phyloP scores from a whole-genome alignment of 2,797 vertebrate species.

The Enteromius trimaculatus region DNA sequence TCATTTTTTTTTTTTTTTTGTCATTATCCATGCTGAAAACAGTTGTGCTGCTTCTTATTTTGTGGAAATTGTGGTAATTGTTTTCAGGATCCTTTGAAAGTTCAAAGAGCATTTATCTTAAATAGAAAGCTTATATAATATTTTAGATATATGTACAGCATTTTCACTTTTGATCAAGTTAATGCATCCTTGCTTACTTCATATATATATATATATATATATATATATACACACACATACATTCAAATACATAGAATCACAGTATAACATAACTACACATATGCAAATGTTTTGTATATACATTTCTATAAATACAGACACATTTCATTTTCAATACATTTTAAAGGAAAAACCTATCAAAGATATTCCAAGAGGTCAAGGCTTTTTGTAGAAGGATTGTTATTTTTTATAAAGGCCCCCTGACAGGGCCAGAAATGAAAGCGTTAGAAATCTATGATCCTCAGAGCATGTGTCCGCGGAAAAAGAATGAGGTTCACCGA shows the following conservation, averaged over 20 bases:
- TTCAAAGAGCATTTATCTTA: background rate
- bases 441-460: slow-evolving; percentile 71
- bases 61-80: background rate
- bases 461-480: slow-evolving; percentile 61
- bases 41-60: background rate
- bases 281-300: background rate
- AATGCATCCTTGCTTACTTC: background rate
- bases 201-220: background rate
- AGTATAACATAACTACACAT: background rate
- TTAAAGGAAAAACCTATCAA: slow-evolving; percentile 28
- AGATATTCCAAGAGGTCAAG: slow-evolving; percentile 56
- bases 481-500: slow-evolving; percentile 79
- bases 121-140: background rate
- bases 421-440: slow-evolving; percentile 55
- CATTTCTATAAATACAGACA: background rate
- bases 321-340: background rate
- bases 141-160: background rate
- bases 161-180: background rate
- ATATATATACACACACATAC: no score
- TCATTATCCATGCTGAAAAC: no score
- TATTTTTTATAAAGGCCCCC: slow-evolving; percentile 60
- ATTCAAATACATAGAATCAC: background rate
- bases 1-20: no score
- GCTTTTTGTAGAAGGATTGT: slow-evolving; percentile 53
- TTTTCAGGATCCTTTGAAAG: background rate